Evolutionary conservation across 2,888 invertebrate species (phyloP).

Genomic region (Leistus spinibarbis): DNA sequence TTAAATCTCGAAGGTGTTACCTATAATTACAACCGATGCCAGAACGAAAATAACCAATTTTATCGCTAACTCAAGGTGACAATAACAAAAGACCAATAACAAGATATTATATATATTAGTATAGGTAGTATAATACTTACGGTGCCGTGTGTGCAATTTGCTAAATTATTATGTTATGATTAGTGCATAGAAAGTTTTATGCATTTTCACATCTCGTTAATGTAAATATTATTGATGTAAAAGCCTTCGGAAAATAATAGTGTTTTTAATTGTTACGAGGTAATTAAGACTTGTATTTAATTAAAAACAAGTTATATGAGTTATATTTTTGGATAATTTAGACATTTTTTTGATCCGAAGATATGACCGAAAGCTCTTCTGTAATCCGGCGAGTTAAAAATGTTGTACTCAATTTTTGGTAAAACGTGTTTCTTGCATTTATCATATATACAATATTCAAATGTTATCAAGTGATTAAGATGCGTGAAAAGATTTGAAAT

Average conservation of each 20-base stretch:
- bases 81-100: background rate
- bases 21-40: background rate
- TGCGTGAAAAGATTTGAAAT: background rate
- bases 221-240: background rate
- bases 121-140: background rate
- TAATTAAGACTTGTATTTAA: background rate
- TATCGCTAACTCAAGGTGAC: slow-evolving; percentile 23
- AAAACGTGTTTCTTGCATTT: background rate
- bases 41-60: slow-evolving; percentile 26
- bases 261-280: background rate
- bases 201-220: background rate
- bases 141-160: background rate
- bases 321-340: too few relatives aligned
- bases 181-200: background rate
- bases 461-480: background rate
- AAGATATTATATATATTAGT: background rate
- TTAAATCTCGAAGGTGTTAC: slow-evolving; percentile 5
- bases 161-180: background rate
- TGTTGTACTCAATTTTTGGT: background rate
- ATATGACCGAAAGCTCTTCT: too few relatives aligned
- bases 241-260: background rate
- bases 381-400: too few relatives aligned
- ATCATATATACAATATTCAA: background rate
- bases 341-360: too few relatives aligned
- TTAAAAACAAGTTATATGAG: too few relatives aligned